These are phyloP conservation scores for Paramormyrops kingsleyae DNA, from an alignment of 2,113 vertebrate genomes.

Conservation along the genomic window DNA sequence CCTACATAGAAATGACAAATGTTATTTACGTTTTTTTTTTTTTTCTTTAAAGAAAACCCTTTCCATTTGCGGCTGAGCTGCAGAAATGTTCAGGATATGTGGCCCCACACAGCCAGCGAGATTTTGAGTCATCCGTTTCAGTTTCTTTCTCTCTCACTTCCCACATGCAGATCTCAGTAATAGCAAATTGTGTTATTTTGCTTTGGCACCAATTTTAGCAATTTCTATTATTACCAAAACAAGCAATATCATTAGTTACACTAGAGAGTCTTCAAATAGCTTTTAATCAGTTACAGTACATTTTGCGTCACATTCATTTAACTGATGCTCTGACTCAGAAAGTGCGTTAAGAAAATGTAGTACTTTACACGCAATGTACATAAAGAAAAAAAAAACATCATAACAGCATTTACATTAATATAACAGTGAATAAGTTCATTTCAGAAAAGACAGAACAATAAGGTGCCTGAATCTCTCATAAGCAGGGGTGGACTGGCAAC, in stretches of 20 bases:
- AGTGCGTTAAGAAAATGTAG: background rate
- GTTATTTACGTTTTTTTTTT: background rate
- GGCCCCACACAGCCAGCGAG: background rate
- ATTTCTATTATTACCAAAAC: conserved; percentile 9
- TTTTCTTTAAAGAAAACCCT: background rate
- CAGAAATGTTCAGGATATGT: background rate
- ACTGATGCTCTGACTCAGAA: background rate
- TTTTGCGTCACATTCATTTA: background rate
- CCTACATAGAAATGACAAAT: conserved; percentile 1
- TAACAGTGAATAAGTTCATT: background rate
- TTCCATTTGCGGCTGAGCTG: background rate
- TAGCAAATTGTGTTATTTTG: background rate
- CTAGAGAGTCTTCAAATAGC: background rate
- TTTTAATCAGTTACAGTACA: conserved; percentile 4
- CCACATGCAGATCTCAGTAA: background rate
- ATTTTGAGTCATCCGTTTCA: background rate
- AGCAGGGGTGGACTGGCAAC: background rate
- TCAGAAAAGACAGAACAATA: background rate
- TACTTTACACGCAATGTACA: background rate
- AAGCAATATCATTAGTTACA: conserved; percentile 13
- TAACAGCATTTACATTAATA: conserved; percentile 1
- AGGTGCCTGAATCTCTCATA: background rate
- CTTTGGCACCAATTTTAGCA: background rate
- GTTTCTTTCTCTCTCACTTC: background rate
- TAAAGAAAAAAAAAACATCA: background rate